These are phyloP conservation scores for Haemorhous mexicanus DNA, from an alignment of 2,113 vertebrate species.

Conservation along the genomic window DNA sequence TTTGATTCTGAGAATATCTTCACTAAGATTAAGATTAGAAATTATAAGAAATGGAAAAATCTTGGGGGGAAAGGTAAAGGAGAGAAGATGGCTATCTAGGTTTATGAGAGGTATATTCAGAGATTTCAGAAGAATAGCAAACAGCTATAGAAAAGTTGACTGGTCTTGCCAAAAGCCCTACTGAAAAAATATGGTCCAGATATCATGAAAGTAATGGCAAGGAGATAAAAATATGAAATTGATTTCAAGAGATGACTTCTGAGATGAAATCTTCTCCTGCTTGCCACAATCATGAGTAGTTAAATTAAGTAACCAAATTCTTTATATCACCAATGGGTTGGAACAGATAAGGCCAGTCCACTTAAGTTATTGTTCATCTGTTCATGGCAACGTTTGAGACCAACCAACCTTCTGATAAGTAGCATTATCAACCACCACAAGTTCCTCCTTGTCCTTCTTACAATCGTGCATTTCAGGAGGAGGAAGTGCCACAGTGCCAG, in stretches of 20 bases:
- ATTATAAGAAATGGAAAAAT: slow-evolving; percentile 10
- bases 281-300: neutral
- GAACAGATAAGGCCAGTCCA: neutral
- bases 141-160: neutral
- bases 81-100: neutral
- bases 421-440: neutral
- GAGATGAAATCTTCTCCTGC: neutral
- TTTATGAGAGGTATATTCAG: neutral
- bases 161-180: neutral
- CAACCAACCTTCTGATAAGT: neutral
- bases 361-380: neutral
- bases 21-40: neutral
- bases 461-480: fast-evolving
- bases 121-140: neutral
- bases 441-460: neutral
- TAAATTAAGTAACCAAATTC: neutral
- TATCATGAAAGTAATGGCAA: neutral
- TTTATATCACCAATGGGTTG: neutral
- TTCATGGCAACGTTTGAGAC: neutral
- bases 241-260: neutral
- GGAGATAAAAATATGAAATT: neutral
- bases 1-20: slow-evolving; percentile 27
- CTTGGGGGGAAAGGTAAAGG: neutral
- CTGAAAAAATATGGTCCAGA: neutral
- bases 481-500: neutral